Conservation (phyloP, 2,888 invertebrate species). For the Falcaria lacertinaria region DNA sequence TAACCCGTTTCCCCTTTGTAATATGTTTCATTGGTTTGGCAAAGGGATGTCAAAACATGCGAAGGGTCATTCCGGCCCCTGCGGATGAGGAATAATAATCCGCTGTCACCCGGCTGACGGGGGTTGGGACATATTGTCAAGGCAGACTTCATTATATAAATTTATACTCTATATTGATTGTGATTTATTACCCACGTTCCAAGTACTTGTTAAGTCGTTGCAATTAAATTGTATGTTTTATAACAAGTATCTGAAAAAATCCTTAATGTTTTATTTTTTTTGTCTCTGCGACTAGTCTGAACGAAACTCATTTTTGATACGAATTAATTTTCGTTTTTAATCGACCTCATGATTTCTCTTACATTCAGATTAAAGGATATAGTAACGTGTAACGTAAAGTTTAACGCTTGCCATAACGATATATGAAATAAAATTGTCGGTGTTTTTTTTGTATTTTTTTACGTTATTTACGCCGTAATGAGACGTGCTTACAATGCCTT, state of each 20-base stretch:
- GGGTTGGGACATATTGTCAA: constrained; percentile 22
- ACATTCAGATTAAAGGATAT: no score
- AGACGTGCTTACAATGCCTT: neutral
- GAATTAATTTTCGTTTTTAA: no score
- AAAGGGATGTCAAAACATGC: constrained; percentile 48
- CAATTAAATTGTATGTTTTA: constrained; percentile 13
- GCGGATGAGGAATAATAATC: constrained; percentile 46
- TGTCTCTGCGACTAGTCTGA: no score
- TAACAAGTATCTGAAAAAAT: neutral
- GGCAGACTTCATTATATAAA: constrained; percentile 24
- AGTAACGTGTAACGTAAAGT: no score
- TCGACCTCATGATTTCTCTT: no score
- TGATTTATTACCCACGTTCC: constrained; percentile 20
- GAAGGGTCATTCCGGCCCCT: constrained; percentile 49
- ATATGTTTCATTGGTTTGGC: constrained; percentile 62
- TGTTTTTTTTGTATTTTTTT: no score
- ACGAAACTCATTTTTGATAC: no score
- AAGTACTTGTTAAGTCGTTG: constrained; percentile 4
- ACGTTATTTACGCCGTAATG: neutral
- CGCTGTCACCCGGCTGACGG: constrained; percentile 25
- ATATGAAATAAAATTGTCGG: no score
- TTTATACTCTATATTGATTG: constrained; percentile 15
- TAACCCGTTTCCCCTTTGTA: constrained; percentile 64
- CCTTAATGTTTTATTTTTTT: no score
- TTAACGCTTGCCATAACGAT: no score